phyloP scores from a whole-genome alignment of 2,888 invertebrate species.

The Trichacis sp. region DNA sequence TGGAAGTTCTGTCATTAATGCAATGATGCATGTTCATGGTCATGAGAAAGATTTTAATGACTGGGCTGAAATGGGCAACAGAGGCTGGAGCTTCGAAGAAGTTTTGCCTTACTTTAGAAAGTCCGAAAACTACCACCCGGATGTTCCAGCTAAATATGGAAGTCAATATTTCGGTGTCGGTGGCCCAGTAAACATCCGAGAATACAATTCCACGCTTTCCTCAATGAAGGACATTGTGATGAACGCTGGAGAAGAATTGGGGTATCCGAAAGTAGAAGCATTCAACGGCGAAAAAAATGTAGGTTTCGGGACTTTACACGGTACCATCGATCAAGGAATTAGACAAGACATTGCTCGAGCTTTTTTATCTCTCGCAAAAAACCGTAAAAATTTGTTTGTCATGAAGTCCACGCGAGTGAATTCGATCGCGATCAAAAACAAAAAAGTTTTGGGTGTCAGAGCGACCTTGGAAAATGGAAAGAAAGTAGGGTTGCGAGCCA shows the following conservation, averaged over 20 bases:
- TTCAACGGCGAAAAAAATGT: constrained; percentile 68
- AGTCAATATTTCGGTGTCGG: constrained; percentile 64
- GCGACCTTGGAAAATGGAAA: constrained; percentile 62
- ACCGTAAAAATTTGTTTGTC: constrained; percentile 73
- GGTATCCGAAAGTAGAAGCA: constrained; percentile 61
- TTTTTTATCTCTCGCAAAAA: constrained; percentile 67
- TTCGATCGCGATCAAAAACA: constrained; percentile 70
- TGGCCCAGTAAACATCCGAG: constrained; percentile 70
- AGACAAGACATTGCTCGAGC: constrained; percentile 69
- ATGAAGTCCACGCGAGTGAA: constrained; percentile 73
- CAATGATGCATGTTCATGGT: constrained; percentile 77
- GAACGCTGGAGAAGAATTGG: constrained; percentile 69
- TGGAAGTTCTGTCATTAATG: constrained; percentile 76
- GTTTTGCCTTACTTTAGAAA: constrained; percentile 65
- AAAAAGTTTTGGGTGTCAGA: constrained; percentile 68
- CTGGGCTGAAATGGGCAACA: constrained; percentile 75
- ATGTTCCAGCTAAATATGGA: constrained; percentile 60
- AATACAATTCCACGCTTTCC: constrained; percentile 59
- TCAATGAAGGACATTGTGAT: constrained; percentile 61
- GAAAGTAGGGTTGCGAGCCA: constrained; percentile 62
- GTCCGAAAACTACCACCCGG: constrained; percentile 50
- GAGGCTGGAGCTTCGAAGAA: constrained; percentile 73
- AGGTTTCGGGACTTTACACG: constrained; percentile 71
- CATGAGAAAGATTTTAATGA: constrained; percentile 75
- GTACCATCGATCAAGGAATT: constrained; percentile 66